Percentiles rank a stretch among this genome's conserved stretches.
Conservation (phyloP, 2,113 vertebrate genomes). For the Archilochus colubris region DNA sequence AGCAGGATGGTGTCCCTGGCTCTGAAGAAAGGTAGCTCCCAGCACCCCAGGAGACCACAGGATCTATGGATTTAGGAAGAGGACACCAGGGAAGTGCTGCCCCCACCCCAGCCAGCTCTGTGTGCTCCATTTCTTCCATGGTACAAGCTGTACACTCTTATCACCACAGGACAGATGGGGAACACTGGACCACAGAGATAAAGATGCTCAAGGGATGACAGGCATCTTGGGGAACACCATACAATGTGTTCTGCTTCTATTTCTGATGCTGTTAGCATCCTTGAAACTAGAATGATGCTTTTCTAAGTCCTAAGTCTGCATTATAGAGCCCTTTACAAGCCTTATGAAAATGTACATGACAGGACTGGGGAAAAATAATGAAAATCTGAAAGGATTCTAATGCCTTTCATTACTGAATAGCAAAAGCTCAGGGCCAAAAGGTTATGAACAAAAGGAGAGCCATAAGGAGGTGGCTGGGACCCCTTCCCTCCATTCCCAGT, state of each 20-base stretch:
- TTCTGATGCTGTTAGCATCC: neutral
- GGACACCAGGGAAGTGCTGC: neutral
- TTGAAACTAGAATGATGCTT: neutral
- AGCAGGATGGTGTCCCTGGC: neutral
- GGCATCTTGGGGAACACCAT: neutral
- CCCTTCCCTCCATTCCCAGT: neutral
- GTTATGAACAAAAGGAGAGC: neutral
- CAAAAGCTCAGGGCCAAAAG: neutral
- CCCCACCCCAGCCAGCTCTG: neutral
- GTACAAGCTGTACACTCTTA: neutral
- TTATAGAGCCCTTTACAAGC: neutral
- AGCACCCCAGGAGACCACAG: neutral
- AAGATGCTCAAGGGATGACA: neutral
- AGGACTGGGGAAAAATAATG: neutral
- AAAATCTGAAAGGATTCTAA: neutral
- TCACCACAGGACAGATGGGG: neutral
- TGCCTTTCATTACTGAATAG: neutral
- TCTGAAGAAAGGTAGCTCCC: neutral
- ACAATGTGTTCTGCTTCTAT: neutral
- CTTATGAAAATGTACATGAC: neutral
- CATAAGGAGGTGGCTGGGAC: neutral
- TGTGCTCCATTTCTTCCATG: fast-evolving
- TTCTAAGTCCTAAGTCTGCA: neutral
- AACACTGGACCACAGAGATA: neutral
- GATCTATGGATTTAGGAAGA: neutral